Evolutionary conservation across 2,888 invertebrate species (phyloP).

Genomic region (Caenorhabditis sp.): DNA sequence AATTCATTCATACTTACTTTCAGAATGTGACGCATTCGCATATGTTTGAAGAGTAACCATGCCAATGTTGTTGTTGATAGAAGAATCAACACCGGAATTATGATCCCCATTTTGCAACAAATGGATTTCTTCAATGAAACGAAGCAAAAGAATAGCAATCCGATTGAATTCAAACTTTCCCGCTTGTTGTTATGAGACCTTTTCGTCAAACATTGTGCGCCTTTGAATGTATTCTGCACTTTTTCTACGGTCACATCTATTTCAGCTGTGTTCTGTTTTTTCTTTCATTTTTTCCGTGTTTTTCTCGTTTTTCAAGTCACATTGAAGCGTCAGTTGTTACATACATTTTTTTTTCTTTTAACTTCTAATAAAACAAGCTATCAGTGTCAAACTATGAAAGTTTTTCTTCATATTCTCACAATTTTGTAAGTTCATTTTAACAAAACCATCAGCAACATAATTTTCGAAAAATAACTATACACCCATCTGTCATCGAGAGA

Average conservation of each 20-base stretch:
- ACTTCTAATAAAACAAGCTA: not conserved
- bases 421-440: not conserved
- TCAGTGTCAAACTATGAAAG: not conserved
- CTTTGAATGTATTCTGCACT: not conserved
- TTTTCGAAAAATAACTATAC: too few relatives aligned
- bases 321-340: not conserved
- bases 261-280: not conserved
- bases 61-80: conserved; percentile 2
- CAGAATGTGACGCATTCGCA: conserved; percentile 18
- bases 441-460: too few relatives aligned
- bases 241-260: not conserved
- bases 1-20: not conserved
- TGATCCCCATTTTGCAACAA: conserved; percentile 21
- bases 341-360: not conserved
- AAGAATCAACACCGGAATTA: conserved; percentile 21
- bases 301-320: not conserved
- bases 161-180: not conserved
- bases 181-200: not conserved
- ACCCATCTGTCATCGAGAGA: too few relatives aligned
- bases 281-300: conserved; percentile 4
- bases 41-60: conserved; percentile 25
- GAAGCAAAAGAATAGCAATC: not conserved
- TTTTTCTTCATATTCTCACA: not conserved
- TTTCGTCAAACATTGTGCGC: not conserved
- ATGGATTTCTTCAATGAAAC: too few relatives aligned